These are phyloP conservation scores for Pseudomugil gertrudae DNA, from an alignment of 2,797 vertebrate species.

Conservation along the genomic window DNA sequence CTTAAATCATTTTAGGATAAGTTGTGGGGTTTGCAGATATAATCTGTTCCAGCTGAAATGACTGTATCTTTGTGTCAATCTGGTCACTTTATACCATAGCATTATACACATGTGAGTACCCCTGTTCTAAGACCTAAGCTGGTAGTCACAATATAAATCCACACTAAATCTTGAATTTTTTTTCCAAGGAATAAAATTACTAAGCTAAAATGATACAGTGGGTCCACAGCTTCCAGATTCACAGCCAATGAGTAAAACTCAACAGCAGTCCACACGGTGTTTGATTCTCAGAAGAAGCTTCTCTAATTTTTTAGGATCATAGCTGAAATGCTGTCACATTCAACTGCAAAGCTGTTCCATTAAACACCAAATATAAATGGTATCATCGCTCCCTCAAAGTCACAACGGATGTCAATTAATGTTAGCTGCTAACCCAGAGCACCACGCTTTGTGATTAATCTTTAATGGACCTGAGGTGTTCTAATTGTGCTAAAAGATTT, in stretches of 20 bases:
- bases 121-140: too few species aligned
- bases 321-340: conserved; percentile 36
- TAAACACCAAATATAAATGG: too few species aligned
- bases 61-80: too few species aligned
- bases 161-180: not conserved
- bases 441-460: conserved; percentile 38
- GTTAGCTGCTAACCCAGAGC: conserved; percentile 25
- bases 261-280: conserved; percentile 23
- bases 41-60: too few species aligned
- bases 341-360: conserved; percentile 10
- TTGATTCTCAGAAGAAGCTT: conserved; percentile 22
- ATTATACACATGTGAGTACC: too few species aligned
- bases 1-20: too few species aligned
- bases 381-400: conserved; percentile 36
- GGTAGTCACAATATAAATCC: not conserved
- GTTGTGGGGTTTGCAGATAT: too few species aligned
- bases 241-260: conserved; percentile 14
- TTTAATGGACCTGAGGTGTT: conserved; percentile 41
- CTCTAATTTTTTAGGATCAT: conserved; percentile 31
- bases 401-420: conserved; percentile 42
- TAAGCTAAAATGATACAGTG: not conserved
- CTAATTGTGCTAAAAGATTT: conserved; percentile 65
- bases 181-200: not conserved
- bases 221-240: not conserved
- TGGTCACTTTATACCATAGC: too few species aligned